These are phyloP conservation scores for Cotesia congregata DNA, from an alignment of 2,888 invertebrate species.

Conservation along the genomic window DNA sequence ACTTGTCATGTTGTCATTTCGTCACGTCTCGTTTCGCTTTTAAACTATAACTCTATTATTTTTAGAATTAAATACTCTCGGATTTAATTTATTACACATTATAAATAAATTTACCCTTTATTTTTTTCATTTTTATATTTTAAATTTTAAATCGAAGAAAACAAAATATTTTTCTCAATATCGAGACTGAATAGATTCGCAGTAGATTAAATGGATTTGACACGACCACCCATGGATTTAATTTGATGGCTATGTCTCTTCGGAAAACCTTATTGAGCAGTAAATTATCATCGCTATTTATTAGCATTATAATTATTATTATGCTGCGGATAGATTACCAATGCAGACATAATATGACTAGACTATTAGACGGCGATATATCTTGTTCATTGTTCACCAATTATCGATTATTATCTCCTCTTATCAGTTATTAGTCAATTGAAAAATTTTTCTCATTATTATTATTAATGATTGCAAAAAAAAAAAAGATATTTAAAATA, in stretches of 20 bases:
- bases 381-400: constrained; percentile 15
- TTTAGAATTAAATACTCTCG: neutral
- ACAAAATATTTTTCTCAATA: too few relatives aligned
- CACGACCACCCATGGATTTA: constrained; percentile 2
- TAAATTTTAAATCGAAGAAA: neutral
- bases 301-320: neutral
- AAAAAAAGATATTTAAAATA: too few relatives aligned
- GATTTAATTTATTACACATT: neutral
- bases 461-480: neutral
- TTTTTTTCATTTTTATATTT: neutral
- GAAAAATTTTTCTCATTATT: neutral
- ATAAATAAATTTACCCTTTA: neutral
- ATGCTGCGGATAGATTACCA: neutral
- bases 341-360: neutral
- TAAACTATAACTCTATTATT: constrained; percentile 21
- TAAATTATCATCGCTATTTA: neutral
- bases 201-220: neutral
- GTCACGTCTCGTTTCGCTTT: constrained; percentile 31
- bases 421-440: neutral
- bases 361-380: neutral
- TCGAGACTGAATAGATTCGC: neutral
- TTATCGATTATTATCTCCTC: constrained; percentile 7
- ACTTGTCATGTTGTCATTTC: constrained; percentile 27
- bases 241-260: neutral
- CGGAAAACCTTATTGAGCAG: neutral